Evolutionary conservation across 2,113 vertebrate species (phyloP), one percentile per base, ranked within the genome.

Genomic region (Passer montanus): DNA sequence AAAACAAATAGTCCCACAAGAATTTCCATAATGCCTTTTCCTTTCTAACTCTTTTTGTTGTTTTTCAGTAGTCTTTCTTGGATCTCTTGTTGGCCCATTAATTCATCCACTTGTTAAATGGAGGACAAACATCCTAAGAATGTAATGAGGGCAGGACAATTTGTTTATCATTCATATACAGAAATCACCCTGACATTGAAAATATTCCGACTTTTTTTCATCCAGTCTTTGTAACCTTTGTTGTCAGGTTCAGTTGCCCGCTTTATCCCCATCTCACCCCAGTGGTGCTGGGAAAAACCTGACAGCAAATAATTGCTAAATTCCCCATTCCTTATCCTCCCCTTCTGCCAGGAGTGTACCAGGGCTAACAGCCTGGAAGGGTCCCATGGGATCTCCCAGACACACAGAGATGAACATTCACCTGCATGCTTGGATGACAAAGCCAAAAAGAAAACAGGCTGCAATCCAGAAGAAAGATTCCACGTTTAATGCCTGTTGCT

Each of bases 131-230:
- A 53, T 39, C 46, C 30, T 33, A 52, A 66, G 14, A 52, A 79
- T 0, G 0, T 18, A 49, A 46, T 0, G 10, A 23, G 19, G 39
- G 9, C 15, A 67, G 20, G 20, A 75, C 5, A 35, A 13, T 55
- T 62, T 11, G 7, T n/a, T 41, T 37, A 37, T 44, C 47, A 56
- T 23, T 72, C 10, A 27, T 26, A 70, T 24, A 3, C 11, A 82
- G 5, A 63, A 67, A 82, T 31, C 68, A 67, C 37, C 5, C 10
- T n/a, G 22, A 81, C 11, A 41, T 4, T 28, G 18, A 23, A 88
- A 59, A 43, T 15, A 63, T 10, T 39, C 80, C 55, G 6, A 26
- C 13, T n/a, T 15, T 39, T 76, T 75, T 60, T 35, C 23, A 26
- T 33, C 8, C 10, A 15, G 0, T 27, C 44, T 75, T 58, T 52